Percentiles rank a stretch among this genome's conserved stretches.
phyloP scores from a whole-genome alignment of 2,113 vertebrate species.

The Leucosticte australis region DNA sequence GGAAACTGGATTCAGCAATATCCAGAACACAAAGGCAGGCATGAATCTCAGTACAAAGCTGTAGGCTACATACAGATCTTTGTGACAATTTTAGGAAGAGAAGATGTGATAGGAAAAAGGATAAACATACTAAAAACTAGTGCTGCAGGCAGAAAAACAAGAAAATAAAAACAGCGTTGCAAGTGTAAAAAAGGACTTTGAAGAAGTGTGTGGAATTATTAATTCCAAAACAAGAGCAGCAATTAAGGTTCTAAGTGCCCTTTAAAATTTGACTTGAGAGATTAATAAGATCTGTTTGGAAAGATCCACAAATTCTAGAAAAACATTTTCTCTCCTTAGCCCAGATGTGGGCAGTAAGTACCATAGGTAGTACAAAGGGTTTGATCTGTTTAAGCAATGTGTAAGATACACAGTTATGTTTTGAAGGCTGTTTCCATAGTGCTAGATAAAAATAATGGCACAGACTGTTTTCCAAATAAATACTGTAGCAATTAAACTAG shows the following conservation, averaged over 20 bases:
- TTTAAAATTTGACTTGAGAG: neutral
- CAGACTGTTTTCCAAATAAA: slow-evolving; percentile 18
- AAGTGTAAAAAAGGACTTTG: neutral
- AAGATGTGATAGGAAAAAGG: neutral
- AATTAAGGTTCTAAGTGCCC: neutral
- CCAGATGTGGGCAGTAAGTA: neutral
- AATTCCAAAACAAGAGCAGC: neutral
- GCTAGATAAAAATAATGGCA: slow-evolving; percentile 10
- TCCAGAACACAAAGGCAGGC: neutral
- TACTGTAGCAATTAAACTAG: neutral
- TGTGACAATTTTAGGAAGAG: neutral
- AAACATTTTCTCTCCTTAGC: neutral
- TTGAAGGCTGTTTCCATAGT: slow-evolving; percentile 23
- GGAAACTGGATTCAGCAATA: neutral
- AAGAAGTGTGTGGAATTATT: neutral
- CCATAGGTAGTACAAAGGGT: neutral
- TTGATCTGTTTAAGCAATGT: neutral
- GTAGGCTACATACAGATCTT: neutral
- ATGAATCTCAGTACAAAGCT: neutral
- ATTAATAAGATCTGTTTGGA: neutral
- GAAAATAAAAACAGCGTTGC: neutral
- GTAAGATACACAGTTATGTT: neutral
- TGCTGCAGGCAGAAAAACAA: neutral
- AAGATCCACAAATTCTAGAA: neutral
- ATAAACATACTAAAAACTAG: neutral